These are phyloP conservation scores for Ennomos erosarius DNA, from an alignment of 2,888 invertebrate genomes.

Conservation along the genomic window DNA sequence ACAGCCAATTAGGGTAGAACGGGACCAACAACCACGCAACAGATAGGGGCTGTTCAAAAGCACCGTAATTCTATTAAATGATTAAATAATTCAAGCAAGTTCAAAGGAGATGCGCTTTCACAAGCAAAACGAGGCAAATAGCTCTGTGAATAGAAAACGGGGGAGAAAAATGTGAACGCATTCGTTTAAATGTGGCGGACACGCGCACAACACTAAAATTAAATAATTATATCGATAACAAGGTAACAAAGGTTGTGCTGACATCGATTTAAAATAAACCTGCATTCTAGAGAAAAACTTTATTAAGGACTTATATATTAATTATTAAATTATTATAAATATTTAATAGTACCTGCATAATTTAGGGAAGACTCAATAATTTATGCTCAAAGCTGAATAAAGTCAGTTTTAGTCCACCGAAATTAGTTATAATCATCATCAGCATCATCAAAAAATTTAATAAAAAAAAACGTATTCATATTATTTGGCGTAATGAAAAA, in stretches of 20 bases:
- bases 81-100: constrained; percentile 82
- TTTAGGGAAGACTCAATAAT: too few relatives aligned
- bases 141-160: constrained; percentile 65
- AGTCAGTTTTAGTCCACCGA: too few relatives aligned
- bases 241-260: neutral
- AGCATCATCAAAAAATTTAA: too few relatives aligned
- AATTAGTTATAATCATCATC: too few relatives aligned
- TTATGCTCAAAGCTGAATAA: too few relatives aligned
- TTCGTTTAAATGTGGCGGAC: constrained; percentile 54
- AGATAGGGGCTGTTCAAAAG: constrained; percentile 68
- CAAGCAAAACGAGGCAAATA: constrained; percentile 79
- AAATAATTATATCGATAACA: constrained; percentile 44
- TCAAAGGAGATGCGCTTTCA: constrained; percentile 82
- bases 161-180: constrained; percentile 68
- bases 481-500: too few relatives aligned
- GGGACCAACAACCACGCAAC: constrained; percentile 56
- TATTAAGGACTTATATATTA: too few relatives aligned
- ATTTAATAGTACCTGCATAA: too few relatives aligned
- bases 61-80: constrained; percentile 81
- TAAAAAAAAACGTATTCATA: too few relatives aligned
- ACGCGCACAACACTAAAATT: constrained; percentile 21
- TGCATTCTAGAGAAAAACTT: too few relatives aligned
- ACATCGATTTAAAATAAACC: too few relatives aligned
- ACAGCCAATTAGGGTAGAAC: constrained; percentile 70
- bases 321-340: too few relatives aligned